phyloP scores from a whole-genome alignment of 2,888 invertebrate species.

The Drosophila kambysellisi region DNA sequence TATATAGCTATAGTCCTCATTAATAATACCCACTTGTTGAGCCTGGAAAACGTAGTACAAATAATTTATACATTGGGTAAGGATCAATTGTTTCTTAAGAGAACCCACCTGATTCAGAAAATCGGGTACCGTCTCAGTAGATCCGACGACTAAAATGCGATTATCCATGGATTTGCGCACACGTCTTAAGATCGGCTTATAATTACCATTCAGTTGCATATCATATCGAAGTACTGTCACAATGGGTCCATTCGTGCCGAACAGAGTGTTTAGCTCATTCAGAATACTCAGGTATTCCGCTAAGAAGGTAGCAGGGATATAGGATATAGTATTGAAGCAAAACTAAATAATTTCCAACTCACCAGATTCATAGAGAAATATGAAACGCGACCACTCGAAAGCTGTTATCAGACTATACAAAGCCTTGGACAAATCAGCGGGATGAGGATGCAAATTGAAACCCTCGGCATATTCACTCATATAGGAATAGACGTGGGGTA shows the following conservation, averaged over 20 bases:
- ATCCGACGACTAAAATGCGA: constrained; percentile 91
- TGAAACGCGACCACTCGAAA: constrained; percentile 93
- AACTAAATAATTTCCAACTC: neutral
- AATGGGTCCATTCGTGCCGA: constrained; percentile 87
- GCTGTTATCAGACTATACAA: constrained; percentile 89
- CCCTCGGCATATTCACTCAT: constrained; percentile 89
- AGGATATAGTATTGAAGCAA: neutral
- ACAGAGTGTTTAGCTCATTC: constrained; percentile 90
- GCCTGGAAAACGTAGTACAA: constrained; percentile 86
- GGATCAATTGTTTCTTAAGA: neutral
- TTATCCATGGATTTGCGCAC: constrained; percentile 89
- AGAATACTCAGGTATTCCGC: constrained; percentile 88
- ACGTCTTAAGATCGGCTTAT: constrained; percentile 88
- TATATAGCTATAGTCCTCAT: constrained; percentile 94
- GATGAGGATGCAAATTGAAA: constrained; percentile 90
- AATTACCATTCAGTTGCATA: constrained; percentile 89
- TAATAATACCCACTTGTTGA: constrained; percentile 98
- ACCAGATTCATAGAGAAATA: constrained; percentile 88
- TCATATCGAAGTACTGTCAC: constrained; percentile 88
- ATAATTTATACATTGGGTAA: neutral
- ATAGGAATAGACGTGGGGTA: constrained; percentile 93
- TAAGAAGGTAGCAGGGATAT: constrained; percentile 15
- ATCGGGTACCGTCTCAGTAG: constrained; percentile 87
- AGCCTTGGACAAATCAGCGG: constrained; percentile 88
- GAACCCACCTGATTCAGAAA: constrained; percentile 86